Conservation (phyloP, 2,113 vertebrate species). For the Colossoma macropomum region DNA sequence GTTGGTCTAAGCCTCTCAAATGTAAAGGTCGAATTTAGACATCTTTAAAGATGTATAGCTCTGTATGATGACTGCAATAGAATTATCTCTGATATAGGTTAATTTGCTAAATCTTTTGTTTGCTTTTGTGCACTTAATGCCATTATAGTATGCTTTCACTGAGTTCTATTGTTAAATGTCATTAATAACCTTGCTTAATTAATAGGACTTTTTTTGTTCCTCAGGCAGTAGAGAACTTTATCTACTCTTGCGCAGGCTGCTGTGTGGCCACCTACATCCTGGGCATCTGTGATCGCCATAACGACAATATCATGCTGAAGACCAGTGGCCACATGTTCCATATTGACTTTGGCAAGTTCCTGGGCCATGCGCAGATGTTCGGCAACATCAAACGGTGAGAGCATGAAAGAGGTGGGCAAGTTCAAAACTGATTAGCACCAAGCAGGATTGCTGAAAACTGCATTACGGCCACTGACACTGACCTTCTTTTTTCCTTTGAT, state of each 20-base stretch:
- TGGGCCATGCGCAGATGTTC: conserved; percentile 98
- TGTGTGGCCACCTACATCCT: conserved; percentile 97
- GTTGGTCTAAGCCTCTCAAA: not conserved
- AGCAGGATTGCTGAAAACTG: not conserved
- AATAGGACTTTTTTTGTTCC: not conserved
- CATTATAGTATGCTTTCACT: not conserved
- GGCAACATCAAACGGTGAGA: conserved; percentile 96
- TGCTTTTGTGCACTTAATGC: too few species aligned
- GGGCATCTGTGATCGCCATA: conserved; percentile 97
- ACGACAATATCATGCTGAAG: conserved; percentile 99
- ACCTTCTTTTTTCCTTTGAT: not conserved
- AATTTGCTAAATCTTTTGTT: too few species aligned
- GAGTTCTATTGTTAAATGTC: not conserved
- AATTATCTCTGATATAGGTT: too few species aligned
- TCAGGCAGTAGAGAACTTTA: conserved; percentile 98
- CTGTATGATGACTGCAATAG: too few species aligned
- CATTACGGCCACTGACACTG: not conserved
- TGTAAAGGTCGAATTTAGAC: not conserved
- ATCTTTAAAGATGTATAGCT: too few species aligned
- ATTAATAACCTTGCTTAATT: not conserved
- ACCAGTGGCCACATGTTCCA: conserved; percentile 98
- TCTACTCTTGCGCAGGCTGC: conserved; percentile 96
- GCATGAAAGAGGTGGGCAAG: not conserved
- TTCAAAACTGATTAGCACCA: not conserved
- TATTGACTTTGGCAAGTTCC: conserved; percentile 96